These are phyloP conservation scores for Lordiphosa mommai DNA, from an alignment of 1,140 invertebrate genomes.

Conservation along the genomic window DNA sequence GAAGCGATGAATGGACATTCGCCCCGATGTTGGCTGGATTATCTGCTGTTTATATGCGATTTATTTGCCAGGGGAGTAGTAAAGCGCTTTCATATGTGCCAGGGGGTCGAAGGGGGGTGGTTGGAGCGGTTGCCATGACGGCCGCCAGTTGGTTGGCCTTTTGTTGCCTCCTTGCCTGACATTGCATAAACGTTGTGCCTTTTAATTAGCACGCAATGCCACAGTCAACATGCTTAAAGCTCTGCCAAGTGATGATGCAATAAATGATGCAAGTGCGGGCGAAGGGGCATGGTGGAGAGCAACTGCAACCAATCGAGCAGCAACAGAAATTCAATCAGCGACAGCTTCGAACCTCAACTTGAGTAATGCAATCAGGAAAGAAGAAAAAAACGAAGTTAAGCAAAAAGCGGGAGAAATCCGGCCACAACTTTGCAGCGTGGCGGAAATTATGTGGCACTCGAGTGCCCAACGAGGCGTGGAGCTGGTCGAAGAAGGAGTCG, in stretches of 20 bases:
- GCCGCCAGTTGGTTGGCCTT: conserved; percentile 48
- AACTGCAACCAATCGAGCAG: conserved; percentile 31
- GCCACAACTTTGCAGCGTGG: conserved; percentile 6
- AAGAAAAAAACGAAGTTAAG: not conserved
- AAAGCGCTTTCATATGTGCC: not conserved
- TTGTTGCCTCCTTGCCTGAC: conserved; percentile 40
- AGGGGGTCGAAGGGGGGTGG: too few species aligned
- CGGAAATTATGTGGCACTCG: conserved; percentile 63
- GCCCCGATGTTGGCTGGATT: conserved; percentile 62
- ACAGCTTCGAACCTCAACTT: conserved; percentile 18
- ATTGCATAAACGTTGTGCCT: conserved; percentile 76
- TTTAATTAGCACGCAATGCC: conserved; percentile 68
- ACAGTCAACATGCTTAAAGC: conserved; percentile 56
- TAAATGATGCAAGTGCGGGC: not conserved
- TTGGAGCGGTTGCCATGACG: conserved; percentile 58
- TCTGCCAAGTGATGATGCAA: conserved; percentile 2
- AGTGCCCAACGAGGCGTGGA: conserved; percentile 65
- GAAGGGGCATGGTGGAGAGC: not conserved
- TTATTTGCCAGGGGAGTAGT: conserved; percentile 36
- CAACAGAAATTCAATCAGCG: conserved; percentile 58
- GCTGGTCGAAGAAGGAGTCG: conserved; percentile 12
- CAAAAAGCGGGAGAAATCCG: conserved; percentile 3
- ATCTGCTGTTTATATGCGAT: conserved; percentile 76
- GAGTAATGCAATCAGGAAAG: conserved; percentile 51
- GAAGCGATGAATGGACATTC: conserved; percentile 52